These are phyloP conservation scores for Leontopithecus rosalia DNA, from an alignment of 2,797 vertebrate genomes.

Conservation along the genomic window DNA sequence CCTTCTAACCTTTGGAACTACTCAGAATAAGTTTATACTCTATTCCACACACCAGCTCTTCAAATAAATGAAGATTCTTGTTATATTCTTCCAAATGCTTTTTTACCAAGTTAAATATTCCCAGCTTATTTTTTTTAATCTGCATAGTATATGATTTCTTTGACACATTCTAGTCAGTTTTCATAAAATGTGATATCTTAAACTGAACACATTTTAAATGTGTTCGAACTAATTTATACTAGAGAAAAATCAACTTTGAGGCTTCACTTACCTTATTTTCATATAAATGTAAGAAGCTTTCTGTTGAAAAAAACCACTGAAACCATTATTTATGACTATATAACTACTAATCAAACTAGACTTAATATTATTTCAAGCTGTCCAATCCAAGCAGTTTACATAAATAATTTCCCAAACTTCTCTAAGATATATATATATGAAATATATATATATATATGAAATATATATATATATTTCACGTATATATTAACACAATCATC, in stretches of 20 bases:
- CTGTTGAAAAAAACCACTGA: not conserved
- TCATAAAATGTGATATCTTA: constrained; percentile 15
- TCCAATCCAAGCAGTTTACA: not conserved
- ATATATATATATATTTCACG: not conserved
- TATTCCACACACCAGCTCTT: not conserved
- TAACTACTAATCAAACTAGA: not conserved
- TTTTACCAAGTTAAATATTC: not conserved
- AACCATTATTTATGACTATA: constrained; percentile 4
- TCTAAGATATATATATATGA: not conserved
- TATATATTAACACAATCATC: not conserved
- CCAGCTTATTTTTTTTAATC: not conserved
- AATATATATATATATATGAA: not conserved
- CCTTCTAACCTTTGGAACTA: not conserved
- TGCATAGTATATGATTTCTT: not conserved
- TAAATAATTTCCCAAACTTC: not conserved
- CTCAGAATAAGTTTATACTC: not conserved
- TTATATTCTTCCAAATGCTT: not conserved
- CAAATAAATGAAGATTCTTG: not conserved
- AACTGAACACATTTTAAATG: not conserved
- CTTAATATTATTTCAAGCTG: not conserved
- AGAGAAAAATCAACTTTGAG: not conserved
- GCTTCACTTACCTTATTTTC: not conserved
- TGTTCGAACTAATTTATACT: not conserved
- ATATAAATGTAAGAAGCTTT: not conserved
- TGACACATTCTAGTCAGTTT: not conserved